phyloP scores from a whole-genome alignment of 2,113 vertebrate species.

The Ameiurus melas region DNA sequence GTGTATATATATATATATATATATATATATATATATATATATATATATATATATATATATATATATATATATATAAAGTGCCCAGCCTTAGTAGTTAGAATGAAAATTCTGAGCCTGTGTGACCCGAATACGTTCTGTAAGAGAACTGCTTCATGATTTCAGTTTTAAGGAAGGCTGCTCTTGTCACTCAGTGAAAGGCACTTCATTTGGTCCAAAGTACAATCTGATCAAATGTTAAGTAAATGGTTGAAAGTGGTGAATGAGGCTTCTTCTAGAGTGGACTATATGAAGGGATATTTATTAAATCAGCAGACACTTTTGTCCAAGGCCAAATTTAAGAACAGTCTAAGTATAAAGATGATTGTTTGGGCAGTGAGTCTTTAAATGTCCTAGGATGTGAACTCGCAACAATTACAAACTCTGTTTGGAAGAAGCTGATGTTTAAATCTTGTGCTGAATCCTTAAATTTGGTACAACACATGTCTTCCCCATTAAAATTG shows the following conservation, averaged over 20 bases:
- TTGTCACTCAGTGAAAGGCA: background rate
- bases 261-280: background rate
- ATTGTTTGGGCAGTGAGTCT: background rate
- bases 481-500: background rate
- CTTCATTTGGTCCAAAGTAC: slow-evolving; percentile 26
- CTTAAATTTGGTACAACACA: background rate
- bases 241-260: slow-evolving; percentile 17
- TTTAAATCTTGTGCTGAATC: background rate
- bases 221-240: slow-evolving; percentile 32
- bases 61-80: too few relatives aligned
- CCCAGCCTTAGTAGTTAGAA: background rate
- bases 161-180: background rate
- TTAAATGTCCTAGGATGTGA: background rate
- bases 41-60: too few relatives aligned
- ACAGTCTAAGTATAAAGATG: background rate
- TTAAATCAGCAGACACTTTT: background rate
- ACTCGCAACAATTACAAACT: background rate
- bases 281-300: background rate
- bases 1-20: too few relatives aligned
- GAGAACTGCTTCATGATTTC: background rate
- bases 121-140: background rate
- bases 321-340: background rate
- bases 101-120: background rate
- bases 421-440: background rate
- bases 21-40: too few relatives aligned